Evolutionary conservation across 2,888 invertebrate genomes (phyloP).

Genomic region (Tipula lateralis): DNA sequence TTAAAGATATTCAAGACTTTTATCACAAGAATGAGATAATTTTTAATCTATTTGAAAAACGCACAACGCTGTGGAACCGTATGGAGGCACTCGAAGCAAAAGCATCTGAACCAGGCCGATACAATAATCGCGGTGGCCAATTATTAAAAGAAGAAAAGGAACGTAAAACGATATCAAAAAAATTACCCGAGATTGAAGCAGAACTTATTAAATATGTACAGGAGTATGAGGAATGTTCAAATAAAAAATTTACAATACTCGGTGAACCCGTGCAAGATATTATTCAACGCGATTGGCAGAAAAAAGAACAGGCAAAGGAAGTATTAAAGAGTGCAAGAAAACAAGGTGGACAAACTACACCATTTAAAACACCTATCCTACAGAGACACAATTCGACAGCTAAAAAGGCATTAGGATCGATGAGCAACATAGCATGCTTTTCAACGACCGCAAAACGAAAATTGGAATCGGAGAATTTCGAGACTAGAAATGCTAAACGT

Average conservation of each 20-base stretch:
- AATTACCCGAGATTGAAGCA: conserved; percentile 69
- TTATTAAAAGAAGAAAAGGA: conserved; percentile 81
- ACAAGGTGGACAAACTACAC: conserved; percentile 34
- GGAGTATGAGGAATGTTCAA: conserved; percentile 54
- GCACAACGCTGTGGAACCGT: conserved; percentile 67
- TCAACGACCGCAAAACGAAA: conserved; percentile 35
- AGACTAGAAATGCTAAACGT: conserved; percentile 41
- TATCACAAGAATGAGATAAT: conserved; percentile 62
- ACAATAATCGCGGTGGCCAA: conserved; percentile 82
- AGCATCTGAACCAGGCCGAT: conserved; percentile 74
- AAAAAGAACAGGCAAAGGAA: conserved; percentile 47
- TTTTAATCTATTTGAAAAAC: conserved; percentile 60
- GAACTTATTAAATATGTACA: conserved; percentile 56
- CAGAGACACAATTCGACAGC: conserved; percentile 36
- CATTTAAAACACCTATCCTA: conserved; percentile 36
- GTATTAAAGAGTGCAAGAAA: conserved; percentile 49
- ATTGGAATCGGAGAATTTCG: conserved; percentile 6
- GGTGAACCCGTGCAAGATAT: conserved; percentile 60
- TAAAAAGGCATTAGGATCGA: conserved; percentile 40
- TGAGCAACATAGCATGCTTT: conserved; percentile 29
- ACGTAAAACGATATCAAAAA: conserved; percentile 66
- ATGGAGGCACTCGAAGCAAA: conserved; percentile 70
- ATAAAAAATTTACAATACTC: conserved; percentile 56
- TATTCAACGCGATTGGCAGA: conserved; percentile 59
- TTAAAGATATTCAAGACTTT: conserved; percentile 61